Conservation (phyloP, 37 sponge, comb jelly and placozoan species). For the Ianthella basta region DNA sequence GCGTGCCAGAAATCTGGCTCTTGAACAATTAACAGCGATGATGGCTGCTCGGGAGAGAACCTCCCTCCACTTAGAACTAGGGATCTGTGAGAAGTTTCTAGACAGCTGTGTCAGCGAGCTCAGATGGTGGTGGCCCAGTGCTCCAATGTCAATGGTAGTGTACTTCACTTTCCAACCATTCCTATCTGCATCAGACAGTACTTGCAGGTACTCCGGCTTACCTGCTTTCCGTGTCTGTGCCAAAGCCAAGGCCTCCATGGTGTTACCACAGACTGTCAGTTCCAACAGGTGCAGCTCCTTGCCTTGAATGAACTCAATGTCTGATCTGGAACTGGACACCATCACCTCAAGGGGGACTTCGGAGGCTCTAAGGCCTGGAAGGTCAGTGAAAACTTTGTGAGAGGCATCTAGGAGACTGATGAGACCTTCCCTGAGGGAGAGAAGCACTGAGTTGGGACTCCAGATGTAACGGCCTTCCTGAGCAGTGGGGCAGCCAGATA, state of each 20-base stretch:
- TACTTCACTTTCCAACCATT: background rate
- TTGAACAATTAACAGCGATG: too few species aligned
- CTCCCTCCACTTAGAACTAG: background rate
- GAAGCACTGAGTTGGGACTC: conserved; percentile 21
- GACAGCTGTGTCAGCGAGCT: background rate
- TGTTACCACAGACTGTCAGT: background rate
- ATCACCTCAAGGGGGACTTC: background rate
- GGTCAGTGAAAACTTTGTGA: background rate
- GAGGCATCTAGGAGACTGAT: background rate
- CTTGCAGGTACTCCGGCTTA: background rate
- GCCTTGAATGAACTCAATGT: background rate
- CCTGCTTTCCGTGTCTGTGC: background rate
- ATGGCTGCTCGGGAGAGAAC: too few species aligned
- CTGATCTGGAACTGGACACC: background rate
- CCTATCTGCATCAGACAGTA: background rate
- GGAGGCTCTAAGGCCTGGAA: background rate
- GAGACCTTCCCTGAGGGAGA: background rate
- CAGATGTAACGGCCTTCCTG: conserved; percentile 16
- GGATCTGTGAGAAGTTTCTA: background rate
- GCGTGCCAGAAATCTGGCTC: too few species aligned
- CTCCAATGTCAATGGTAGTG: background rate
- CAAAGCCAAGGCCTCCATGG: background rate
- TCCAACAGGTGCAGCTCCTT: background rate
- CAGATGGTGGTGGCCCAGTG: background rate
- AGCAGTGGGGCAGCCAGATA: conserved; percentile 26